Base-by-base conservation (phyloP, 37 sponge, comb jelly and placozoan species). In the Aphrocallistes beatrix region DNA sequence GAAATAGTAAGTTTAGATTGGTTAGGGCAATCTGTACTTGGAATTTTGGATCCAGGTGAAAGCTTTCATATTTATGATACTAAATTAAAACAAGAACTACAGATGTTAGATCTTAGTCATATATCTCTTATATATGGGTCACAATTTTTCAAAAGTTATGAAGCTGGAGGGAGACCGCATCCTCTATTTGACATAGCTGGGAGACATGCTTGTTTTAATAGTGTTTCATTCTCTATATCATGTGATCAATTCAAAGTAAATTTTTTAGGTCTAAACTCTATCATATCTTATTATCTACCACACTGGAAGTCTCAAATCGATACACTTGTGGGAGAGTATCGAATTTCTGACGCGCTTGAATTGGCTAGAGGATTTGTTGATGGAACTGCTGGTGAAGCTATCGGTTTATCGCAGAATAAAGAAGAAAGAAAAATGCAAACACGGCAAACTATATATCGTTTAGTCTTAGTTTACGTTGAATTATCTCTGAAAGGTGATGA, bases 111-210 rank as follows among this genome's bases (percentile, higher is more conserved):
- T 60, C 75, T 60, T 13, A 19, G 75, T 60, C 28, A 60, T 28
- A 60, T 60, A 3, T 60, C 75, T 28, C 10, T 60, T 25, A 30
- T 60, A 60, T 60, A 60, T 13, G 75, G 75, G 8, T 60, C 75
- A 25, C 75, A 60, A 28, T 60, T 60, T 30, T 60, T 60, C 75
- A 60, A 60, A 60, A 60, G 75, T 28, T 60, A 25, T 60, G 75
- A 60, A 60, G 75, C 75, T 13, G 75, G 75, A 25, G 75, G 75
- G 10, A 60, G 28, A 13, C 75, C 75, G 6, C 75, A 19, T 28
- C 75, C 75, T 13, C 75, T 60, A 19, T 60, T 60, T 28, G 75
- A 60, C 10, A 30, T 30, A 8, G 75, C 75, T 30, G n/a, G 75
- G 10, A 19, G 75, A 32, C 75, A 60, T 30, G 75, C 75, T 28